These are phyloP conservation scores for Caenorhabditis sp. DNA, from an alignment of 2,888 invertebrate genomes.

Conservation along the genomic window DNA sequence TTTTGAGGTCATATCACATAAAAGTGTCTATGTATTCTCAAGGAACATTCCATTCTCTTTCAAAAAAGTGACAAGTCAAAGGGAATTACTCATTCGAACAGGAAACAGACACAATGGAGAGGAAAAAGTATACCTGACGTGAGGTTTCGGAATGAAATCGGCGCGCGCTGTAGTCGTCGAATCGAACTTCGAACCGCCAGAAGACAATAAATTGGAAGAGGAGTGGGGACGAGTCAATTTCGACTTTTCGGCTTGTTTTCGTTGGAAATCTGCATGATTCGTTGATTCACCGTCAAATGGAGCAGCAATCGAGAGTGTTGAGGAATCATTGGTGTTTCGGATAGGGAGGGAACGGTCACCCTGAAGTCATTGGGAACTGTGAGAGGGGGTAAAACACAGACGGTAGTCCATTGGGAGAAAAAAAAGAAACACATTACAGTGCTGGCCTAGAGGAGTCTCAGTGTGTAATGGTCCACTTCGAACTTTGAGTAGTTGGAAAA, in stretches of 20 bases:
- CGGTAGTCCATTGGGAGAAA: too few relatives aligned
- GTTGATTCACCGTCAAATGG: conserved; percentile 49
- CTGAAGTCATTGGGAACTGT: conserved; percentile 21
- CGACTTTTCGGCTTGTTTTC: conserved; percentile 46
- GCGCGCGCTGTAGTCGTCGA: conserved; percentile 28
- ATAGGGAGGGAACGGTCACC: conserved; percentile 45
- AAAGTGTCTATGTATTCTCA: conserved; percentile 20
- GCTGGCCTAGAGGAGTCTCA: too few relatives aligned
- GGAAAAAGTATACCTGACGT: conserved; percentile 34
- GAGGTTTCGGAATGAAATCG: conserved; percentile 56
- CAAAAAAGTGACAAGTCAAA: conserved; percentile 23
- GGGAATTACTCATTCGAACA: conserved; percentile 36
- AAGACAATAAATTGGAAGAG: conserved; percentile 34
- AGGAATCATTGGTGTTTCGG: conserved; percentile 45
- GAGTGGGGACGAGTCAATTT: conserved; percentile 42
- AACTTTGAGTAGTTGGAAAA: too few relatives aligned
- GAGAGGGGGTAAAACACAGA: too few relatives aligned
- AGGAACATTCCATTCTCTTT: conserved; percentile 23
- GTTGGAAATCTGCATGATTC: conserved; percentile 54
- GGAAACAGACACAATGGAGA: conserved; percentile 16
- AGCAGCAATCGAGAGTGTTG: conserved; percentile 6
- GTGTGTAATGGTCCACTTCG: too few relatives aligned
- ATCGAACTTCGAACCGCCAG: conserved; percentile 38
- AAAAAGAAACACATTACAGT: too few relatives aligned
- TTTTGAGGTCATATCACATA: conserved; percentile 18